phyloP scores from a whole-genome alignment of 2,797 vertebrate species.

The Fistularia commersonii region DNA sequence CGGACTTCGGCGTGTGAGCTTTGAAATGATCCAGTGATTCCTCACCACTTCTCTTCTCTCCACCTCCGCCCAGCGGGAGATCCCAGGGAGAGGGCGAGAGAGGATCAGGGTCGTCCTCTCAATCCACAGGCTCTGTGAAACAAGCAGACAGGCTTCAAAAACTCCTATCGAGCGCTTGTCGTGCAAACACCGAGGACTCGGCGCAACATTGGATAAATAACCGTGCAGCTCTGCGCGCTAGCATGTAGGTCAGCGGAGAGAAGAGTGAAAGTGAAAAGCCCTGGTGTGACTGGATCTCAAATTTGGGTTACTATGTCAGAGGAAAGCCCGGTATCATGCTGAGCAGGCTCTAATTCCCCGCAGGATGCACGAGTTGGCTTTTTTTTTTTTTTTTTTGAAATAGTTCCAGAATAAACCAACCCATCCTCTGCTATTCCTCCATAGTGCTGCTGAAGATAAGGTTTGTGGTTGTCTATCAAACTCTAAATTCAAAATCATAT shows the following conservation, averaged over 20 bases:
- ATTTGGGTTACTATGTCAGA: constrained; percentile 48
- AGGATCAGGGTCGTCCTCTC: constrained; percentile 95
- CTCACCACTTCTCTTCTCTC: constrained; percentile 96
- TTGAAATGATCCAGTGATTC: constrained; percentile 15
- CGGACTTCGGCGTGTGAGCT: not conserved
- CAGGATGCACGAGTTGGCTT: no score
- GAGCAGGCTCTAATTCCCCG: constrained; percentile 15
- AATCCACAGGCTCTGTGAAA: constrained; percentile 85
- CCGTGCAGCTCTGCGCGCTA: not conserved
- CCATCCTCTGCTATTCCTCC: no score
- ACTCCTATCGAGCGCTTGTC: constrained; percentile 1
- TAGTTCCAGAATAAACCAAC: no score
- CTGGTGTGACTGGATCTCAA: constrained; percentile 22
- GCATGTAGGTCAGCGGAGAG: constrained; percentile 21
- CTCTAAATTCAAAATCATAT: no score
- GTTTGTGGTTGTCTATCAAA: no score
- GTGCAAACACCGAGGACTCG: not conserved
- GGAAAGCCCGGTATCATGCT: constrained; percentile 21
- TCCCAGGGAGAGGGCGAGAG: constrained; percentile 92
- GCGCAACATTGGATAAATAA: constrained; percentile 11
- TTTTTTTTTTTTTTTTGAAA: no score
- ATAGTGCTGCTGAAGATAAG: no score
- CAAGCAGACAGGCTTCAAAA: constrained; percentile 12
- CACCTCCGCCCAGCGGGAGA: constrained; percentile 98
- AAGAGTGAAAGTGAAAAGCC: constrained; percentile 2